Conservation (phyloP, 2,113 vertebrate species). For the Saccopteryx leptura region DNA sequence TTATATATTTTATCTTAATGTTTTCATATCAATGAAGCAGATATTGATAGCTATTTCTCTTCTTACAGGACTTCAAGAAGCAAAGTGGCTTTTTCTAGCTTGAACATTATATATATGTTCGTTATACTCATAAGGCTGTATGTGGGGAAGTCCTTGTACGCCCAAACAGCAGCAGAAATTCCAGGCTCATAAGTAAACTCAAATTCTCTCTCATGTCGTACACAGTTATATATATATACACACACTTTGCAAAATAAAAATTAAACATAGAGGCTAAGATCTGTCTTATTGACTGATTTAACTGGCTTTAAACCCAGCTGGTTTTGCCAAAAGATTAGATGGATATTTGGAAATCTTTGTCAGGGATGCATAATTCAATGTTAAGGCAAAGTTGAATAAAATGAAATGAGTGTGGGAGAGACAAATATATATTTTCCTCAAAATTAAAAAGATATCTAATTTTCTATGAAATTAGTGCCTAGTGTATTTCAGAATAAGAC, state of each 20-base stretch:
- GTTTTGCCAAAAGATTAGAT: not conserved
- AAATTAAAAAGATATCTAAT: not conserved
- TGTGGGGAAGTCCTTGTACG: not conserved
- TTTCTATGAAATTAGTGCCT: not conserved
- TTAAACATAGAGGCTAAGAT: not conserved
- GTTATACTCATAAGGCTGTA: not conserved
- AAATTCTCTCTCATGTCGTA: conserved; percentile 17
- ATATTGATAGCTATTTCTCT: not conserved
- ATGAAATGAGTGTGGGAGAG: not conserved
- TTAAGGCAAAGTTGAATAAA: not conserved
- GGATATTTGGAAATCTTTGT: not conserved
- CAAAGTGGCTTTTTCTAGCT: not conserved
- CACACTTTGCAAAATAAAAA: not conserved
- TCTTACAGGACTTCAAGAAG: not conserved
- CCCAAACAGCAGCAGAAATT: not conserved
- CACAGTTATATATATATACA: not conserved
- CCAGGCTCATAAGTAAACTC: not conserved
- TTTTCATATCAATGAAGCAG: not conserved
- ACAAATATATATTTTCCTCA: not conserved
- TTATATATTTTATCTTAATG: not conserved
- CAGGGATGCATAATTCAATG: not conserved
- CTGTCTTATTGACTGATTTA: not conserved
- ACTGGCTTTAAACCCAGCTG: not conserved
- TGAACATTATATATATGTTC: not conserved
- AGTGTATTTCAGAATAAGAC: not conserved